Percentiles rank a stretch among this genome's conserved stretches.
These are phyloP conservation scores for Leptinotarsa tumamoca DNA, from an alignment of 2,888 invertebrate genomes.

Conservation along the genomic window DNA sequence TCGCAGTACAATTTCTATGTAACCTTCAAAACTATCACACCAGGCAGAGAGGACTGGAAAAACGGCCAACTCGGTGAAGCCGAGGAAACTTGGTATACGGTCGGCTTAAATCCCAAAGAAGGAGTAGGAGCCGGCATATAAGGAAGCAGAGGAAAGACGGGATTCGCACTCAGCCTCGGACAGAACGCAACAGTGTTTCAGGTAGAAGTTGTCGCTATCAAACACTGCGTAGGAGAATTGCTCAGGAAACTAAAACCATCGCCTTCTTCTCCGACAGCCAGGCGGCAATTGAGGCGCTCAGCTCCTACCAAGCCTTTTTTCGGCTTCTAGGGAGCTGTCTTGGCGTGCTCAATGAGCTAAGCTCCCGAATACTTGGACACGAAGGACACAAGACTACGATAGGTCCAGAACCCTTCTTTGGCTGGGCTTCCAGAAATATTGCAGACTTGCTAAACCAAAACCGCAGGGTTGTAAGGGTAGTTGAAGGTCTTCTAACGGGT, in stretches of 20 bases:
- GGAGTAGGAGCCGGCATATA: neutral
- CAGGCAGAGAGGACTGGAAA: neutral
- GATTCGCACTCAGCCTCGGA: neutral
- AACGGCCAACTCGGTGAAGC: neutral
- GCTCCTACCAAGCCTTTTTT: neutral
- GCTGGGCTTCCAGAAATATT: too few relatives aligned
- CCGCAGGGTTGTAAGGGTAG: too few relatives aligned
- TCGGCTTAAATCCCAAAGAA: neutral
- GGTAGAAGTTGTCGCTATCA: neutral
- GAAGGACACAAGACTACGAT: neutral
- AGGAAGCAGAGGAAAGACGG: neutral
- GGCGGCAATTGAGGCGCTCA: neutral
- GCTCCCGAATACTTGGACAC: neutral
- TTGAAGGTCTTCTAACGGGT: too few relatives aligned
- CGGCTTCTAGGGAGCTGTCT: neutral
- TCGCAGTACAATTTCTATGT: neutral
- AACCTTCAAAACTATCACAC: neutral
- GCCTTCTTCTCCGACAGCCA: neutral
- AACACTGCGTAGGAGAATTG: neutral
- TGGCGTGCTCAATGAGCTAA: neutral
- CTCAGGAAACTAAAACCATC: neutral
- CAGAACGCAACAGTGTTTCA: neutral
- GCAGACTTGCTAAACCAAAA: neutral
- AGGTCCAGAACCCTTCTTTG: neutral
- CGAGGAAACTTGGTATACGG: neutral